Evolutionary conservation across 1,140 invertebrate genomes (phyloP).

Genomic region (Pararge aegeria): DNA sequence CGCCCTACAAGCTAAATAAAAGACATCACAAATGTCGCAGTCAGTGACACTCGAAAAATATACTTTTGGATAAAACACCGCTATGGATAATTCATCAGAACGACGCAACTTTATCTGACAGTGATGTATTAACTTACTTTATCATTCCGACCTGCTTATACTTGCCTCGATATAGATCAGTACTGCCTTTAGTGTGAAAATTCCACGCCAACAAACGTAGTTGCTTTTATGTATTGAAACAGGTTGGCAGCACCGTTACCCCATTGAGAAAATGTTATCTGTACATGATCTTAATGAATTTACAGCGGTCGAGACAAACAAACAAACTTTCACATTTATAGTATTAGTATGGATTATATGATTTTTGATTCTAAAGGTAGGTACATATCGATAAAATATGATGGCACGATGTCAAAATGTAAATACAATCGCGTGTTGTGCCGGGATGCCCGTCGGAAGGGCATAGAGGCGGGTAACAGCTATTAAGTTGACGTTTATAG

Average conservation of each 20-base stretch:
- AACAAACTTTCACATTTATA: too few relatives aligned
- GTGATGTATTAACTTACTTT: conserved; percentile 24
- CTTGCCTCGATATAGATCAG: neutral
- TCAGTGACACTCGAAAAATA: conserved; percentile 1
- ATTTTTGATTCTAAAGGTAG: too few relatives aligned
- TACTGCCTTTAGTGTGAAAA: too few relatives aligned
- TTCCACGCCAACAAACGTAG: too few relatives aligned
- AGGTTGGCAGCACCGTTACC: too few relatives aligned
- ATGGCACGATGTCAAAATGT: neutral
- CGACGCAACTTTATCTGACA: conserved; percentile 13
- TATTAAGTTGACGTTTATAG: neutral
- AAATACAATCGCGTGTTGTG: neutral
- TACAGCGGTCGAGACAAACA: too few relatives aligned
- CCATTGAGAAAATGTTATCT: too few relatives aligned
- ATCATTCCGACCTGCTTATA: conserved; percentile 13
- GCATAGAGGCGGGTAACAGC: neutral
- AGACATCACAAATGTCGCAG: neutral
- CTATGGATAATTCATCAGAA: neutral
- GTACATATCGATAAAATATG: too few relatives aligned
- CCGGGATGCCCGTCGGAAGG: neutral
- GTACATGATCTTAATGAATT: too few relatives aligned
- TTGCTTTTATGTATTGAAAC: too few relatives aligned
- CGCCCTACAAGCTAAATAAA: neutral
- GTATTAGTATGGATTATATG: too few relatives aligned
- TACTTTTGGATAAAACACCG: neutral